Evolutionary conservation across 2,888 invertebrate species (phyloP).

Genomic region (Hipparchia sbordonii): DNA sequence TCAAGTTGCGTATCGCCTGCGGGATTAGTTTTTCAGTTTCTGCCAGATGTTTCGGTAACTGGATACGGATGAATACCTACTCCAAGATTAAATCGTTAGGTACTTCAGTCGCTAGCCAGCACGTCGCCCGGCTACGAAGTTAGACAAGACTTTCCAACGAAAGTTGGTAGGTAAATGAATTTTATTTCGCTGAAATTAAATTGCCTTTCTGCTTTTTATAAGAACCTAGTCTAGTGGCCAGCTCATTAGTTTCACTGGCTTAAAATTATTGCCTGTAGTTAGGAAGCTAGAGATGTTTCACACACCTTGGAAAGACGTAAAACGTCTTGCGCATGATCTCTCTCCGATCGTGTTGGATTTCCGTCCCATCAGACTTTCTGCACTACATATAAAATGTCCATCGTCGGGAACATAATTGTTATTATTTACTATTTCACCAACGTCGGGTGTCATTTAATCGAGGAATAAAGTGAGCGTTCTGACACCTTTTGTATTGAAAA

Average conservation of each 20-base stretch:
- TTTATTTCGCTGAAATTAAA: background rate
- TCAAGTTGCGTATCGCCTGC: constrained; percentile 28
- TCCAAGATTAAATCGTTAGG: background rate
- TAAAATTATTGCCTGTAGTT: too few relatives aligned
- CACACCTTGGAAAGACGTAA: too few relatives aligned
- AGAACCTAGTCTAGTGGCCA: background rate
- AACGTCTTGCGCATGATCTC: too few relatives aligned
- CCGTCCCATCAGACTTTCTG: too few relatives aligned
- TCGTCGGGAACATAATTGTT: too few relatives aligned
- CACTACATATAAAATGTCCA: too few relatives aligned
- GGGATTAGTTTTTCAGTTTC: constrained; percentile 21
- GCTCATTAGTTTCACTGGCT: background rate
- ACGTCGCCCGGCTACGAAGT: background rate
- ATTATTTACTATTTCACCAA: too few relatives aligned
- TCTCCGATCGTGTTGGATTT: too few relatives aligned
- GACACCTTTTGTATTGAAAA: too few relatives aligned
- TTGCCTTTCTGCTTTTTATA: background rate
- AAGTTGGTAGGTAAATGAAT: background rate
- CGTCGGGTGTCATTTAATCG: too few relatives aligned
- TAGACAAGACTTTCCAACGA: background rate
- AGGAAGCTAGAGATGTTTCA: too few relatives aligned
- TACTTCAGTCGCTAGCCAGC: background rate
- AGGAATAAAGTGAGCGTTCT: too few relatives aligned
- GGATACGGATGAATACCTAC: background rate
- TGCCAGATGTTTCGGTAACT: constrained; percentile 22